These are phyloP conservation scores for Diarsia mendica DNA, from an alignment of 2,888 invertebrate species.

Conservation along the genomic window DNA sequence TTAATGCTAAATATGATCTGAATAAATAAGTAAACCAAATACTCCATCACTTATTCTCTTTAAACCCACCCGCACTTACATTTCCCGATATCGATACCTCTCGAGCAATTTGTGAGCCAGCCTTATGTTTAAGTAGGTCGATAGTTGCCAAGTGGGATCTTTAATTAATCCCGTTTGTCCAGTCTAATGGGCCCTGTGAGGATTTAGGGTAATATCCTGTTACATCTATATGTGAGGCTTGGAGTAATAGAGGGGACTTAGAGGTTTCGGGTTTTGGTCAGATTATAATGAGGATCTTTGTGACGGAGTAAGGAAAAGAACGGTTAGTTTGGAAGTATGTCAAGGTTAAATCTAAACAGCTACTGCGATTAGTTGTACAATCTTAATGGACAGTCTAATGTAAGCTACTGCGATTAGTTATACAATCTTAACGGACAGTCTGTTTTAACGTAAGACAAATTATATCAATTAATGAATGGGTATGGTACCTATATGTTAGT, in stretches of 20 bases:
- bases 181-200: conserved; percentile 60
- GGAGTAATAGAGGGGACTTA: conserved; percentile 23
- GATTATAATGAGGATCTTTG: conserved; percentile 30
- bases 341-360: background rate
- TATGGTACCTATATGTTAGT: background rate
- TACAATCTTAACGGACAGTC: background rate
- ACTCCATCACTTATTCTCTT: background rate
- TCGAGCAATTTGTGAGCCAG: conserved; percentile 45
- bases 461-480: too few relatives aligned
- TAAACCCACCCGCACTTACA: conserved; percentile 4
- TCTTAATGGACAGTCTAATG: background rate
- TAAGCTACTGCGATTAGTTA: background rate
- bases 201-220: conserved; percentile 53
- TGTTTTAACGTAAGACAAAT: background rate
- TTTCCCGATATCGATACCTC: conserved; percentile 44
- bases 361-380: background rate
- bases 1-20: too few relatives aligned
- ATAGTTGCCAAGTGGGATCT: conserved; percentile 50
- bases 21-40: too few relatives aligned
- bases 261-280: conserved; percentile 2
- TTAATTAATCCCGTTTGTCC: conserved; percentile 66
- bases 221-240: conserved; percentile 33
- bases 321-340: background rate
- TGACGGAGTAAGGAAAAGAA: background rate
- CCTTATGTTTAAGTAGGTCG: conserved; percentile 52